Base-by-base conservation (phyloP, 1,140 invertebrate genomes). In the Dinothrombium tinctorium region DNA sequence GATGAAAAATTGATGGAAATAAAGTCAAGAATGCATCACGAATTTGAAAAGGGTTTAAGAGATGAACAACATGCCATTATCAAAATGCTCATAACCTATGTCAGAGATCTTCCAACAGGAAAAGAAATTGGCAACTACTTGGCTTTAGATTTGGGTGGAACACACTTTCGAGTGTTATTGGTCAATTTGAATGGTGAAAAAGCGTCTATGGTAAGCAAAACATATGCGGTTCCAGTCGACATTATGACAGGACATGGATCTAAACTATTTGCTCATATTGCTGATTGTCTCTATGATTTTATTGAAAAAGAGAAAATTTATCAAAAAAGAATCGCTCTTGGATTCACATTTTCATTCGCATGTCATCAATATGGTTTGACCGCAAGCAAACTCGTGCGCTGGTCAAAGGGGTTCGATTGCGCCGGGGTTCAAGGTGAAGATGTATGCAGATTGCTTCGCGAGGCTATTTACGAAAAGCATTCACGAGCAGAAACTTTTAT, bases 301-400 rank as follows among this genome's bases (percentile, higher is more conserved):
- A 76, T 94, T 60, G 76, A 43, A 26, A 72, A 84, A 44, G 67
- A 83, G 45, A 65, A 74, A 15, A 63, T 79, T 33, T 50, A 59
- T 4, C 52, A 73, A 14, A 69, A 82, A 50, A 61, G 72, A 29
- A 61, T 98, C 21, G 87, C 90, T 0, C 63, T 99, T 15, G 94
- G 92, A 3, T 99, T 99, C 56, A 99, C 92, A 0, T 99, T 99
- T 60, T 95, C 87, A 51, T 99, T 99, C 58, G 92, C 94, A 1
- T 72, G 90, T 44, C 64, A 65, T 33, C 90, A 98, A 58, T 55
- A 76, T 33, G 89, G 90, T 0, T 63, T 98, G 7, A 87, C 81
- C 6, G 74, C 78, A 49, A 92, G 84, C 2, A 56, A 73, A 15
- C 64, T 98, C 5, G 74, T 82, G 41, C 71, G 72, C 20, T 99